Conservation (phyloP, 1,140 invertebrate species). For the Manduca sexta region DNA sequence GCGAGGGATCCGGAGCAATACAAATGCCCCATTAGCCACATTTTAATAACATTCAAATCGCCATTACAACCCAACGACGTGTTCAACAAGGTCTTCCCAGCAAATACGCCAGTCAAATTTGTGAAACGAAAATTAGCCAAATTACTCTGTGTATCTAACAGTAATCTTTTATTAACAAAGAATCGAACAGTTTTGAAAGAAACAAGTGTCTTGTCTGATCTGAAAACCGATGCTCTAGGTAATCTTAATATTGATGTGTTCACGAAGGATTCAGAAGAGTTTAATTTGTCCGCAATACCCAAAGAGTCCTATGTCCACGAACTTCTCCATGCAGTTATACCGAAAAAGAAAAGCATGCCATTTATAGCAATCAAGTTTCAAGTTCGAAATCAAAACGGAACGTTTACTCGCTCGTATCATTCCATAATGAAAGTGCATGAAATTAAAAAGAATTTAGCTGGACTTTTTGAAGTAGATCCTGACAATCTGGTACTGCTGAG, state of each 20-base stretch:
- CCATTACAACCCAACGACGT: conserved; percentile 50
- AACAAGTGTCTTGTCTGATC: conserved; percentile 45
- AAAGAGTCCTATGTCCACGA: conserved; percentile 57
- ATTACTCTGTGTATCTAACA: conserved; percentile 51
- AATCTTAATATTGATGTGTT: conserved; percentile 56
- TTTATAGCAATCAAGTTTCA: conserved; percentile 67
- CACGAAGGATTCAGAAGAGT: conserved; percentile 51
- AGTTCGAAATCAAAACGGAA: conserved; percentile 53
- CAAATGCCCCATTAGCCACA: conserved; percentile 56
- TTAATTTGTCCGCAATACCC: conserved; percentile 50
- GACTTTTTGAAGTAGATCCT: conserved; percentile 50
- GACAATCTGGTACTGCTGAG: conserved; percentile 53
- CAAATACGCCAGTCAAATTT: conserved; percentile 53
- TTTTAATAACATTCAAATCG: conserved; percentile 53
- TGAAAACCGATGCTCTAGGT: conserved; percentile 47
- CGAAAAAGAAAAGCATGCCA: conserved; percentile 52
- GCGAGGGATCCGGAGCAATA: conserved; percentile 43
- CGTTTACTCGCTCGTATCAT: conserved; percentile 66
- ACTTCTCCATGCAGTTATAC: conserved; percentile 46
- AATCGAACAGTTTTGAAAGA: conserved; percentile 62
- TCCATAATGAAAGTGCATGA: conserved; percentile 59
- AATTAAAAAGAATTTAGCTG: conserved; percentile 64
- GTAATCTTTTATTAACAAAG: conserved; percentile 52
- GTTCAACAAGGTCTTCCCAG: conserved; percentile 62
- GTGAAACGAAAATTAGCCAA: conserved; percentile 64